Evolutionary conservation across 2,113 vertebrate genomes (phyloP).

Genomic region (Marmota flaviventris): DNA sequence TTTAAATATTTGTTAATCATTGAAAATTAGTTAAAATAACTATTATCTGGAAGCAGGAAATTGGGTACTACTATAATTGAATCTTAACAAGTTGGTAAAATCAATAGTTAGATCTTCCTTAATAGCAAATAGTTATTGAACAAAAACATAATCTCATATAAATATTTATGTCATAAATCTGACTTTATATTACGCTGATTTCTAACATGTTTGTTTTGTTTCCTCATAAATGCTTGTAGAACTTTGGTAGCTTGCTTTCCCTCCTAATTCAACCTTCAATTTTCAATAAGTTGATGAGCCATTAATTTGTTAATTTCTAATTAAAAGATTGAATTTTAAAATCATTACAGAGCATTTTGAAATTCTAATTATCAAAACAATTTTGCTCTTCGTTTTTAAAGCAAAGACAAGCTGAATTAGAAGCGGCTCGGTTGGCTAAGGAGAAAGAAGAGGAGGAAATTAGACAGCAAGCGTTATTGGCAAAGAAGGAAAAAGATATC

Average conservation of each 20-base stretch:
- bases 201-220: constrained; percentile 55
- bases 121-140: background rate
- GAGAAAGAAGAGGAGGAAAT: constrained; percentile 98
- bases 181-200: background rate
- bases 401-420: constrained; percentile 96
- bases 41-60: background rate
- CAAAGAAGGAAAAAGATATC: constrained; percentile 98
- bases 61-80: background rate
- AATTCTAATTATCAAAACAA: constrained; percentile 37
- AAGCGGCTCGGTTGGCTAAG: constrained; percentile 93
- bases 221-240: constrained; percentile 30
- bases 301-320: background rate
- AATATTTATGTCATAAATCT: no score
- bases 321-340: constrained; percentile 34
- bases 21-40: background rate
- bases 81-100: background rate
- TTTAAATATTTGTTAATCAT: background rate
- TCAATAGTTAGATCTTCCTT: background rate
- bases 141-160: background rate
- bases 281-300: constrained; percentile 8
- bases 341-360: constrained; percentile 40
- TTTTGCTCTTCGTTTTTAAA: constrained; percentile 82
- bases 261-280: background rate
- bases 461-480: constrained; percentile 93
- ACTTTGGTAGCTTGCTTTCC: constrained; percentile 11